phyloP scores from a whole-genome alignment of 2,113 vertebrate genomes.

The Hemicordylus capensis region DNA sequence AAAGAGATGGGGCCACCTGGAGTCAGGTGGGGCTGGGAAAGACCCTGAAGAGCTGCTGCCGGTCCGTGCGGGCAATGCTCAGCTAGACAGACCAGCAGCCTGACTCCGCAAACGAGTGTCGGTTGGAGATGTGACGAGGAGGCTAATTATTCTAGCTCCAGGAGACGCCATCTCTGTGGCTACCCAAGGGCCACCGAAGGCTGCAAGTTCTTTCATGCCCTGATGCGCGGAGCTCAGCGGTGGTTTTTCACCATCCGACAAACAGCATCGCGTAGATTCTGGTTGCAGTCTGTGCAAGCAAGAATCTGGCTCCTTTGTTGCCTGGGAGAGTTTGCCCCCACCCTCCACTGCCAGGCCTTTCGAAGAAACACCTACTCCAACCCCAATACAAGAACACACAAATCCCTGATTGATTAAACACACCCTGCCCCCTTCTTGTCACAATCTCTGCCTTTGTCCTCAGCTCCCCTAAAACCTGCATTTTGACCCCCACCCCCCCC shows the following conservation, averaged over 20 bases:
- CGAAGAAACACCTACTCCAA: not conserved
- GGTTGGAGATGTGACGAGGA: too few species aligned
- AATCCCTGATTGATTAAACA: not conserved
- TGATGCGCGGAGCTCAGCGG: not conserved
- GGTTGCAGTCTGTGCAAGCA: not conserved
- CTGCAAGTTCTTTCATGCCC: not conserved
- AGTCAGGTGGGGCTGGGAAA: too few species aligned
- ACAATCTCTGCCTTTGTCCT: constrained; percentile 39
- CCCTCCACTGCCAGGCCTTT: not conserved
- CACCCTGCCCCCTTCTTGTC: not conserved
- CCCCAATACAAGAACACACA: not conserved
- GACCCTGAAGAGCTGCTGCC: too few species aligned
- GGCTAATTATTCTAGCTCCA: too few species aligned
- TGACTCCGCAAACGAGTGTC: too few species aligned
- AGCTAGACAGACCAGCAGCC: too few species aligned
- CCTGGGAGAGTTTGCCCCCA: not conserved
- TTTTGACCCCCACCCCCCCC: not conserved
- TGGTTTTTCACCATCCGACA: not conserved
- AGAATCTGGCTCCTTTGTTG: not conserved
- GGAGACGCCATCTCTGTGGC: too few species aligned
- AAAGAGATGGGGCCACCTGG: too few species aligned
- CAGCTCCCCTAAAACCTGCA: too few species aligned
- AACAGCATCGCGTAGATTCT: not conserved
- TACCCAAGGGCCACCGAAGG: too few species aligned
- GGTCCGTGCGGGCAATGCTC: too few species aligned